phyloP scores from a whole-genome alignment of 2,113 vertebrate species.

The Chionomys nivalis region DNA sequence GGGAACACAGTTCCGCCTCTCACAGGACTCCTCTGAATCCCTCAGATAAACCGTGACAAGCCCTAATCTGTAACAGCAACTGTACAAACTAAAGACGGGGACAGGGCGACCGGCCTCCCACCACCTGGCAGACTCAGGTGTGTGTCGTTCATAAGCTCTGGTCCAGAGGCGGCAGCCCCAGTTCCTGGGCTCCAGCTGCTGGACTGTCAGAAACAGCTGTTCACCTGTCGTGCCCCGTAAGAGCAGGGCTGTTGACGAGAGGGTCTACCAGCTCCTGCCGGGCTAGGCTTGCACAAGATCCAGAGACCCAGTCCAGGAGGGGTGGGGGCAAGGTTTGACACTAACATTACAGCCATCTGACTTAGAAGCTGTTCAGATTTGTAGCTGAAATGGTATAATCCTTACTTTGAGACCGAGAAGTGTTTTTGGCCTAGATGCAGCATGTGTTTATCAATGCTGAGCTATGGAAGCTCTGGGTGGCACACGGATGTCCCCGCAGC shows the following conservation, averaged over 20 bases:
- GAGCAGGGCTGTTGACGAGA: not conserved
- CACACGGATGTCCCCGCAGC: accelerated
- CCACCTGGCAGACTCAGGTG: accelerated
- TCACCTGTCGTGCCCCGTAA: not conserved
- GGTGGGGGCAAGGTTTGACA: not conserved
- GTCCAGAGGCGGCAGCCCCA: not conserved
- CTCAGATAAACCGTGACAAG: not conserved
- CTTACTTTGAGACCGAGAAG: not conserved
- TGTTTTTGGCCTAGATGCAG: not conserved
- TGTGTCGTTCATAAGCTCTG: accelerated
- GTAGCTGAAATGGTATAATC: not conserved
- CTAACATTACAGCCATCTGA: not conserved
- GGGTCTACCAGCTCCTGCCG: not conserved
- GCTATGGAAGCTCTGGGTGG: not conserved
- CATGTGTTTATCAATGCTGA: not conserved
- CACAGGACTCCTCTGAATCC: not conserved
- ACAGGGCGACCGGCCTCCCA: no score
- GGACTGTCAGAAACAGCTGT: not conserved
- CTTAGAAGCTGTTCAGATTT: not conserved
- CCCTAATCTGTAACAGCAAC: not conserved
- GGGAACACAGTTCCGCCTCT: not conserved
- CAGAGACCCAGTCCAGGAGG: not conserved
- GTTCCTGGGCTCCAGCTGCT: not conserved
- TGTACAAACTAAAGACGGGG: not conserved
- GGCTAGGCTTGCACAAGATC: not conserved